A percentile compares a stretch with the other conserved stretches of the same genome.
These are phyloP conservation scores for Bergia puertoricense DNA, from an alignment of 92 coral and sea anemone genomes.

Conservation along the genomic window DNA sequence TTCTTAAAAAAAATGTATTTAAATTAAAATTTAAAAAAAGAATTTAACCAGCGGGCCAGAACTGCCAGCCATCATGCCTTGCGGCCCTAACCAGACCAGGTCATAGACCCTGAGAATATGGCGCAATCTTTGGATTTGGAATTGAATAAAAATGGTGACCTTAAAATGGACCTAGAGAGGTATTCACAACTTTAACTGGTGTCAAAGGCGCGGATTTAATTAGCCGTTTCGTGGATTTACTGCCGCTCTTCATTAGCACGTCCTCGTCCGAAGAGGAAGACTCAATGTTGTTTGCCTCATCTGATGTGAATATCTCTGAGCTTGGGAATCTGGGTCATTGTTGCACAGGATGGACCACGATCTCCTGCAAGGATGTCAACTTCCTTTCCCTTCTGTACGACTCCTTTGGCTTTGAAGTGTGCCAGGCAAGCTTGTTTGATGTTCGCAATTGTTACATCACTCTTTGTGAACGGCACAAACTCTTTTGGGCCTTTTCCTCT, in stretches of 20 bases:
- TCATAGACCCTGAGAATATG: no score
- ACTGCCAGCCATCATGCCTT: neutral
- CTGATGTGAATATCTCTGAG: slow-evolving; percentile 25
- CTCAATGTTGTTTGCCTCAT: slow-evolving; percentile 1
- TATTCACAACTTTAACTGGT: neutral
- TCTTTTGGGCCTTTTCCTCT: slow-evolving; percentile 50
- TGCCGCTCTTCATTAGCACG: no score
- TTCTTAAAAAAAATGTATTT: no score
- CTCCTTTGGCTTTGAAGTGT: slow-evolving; percentile 28
- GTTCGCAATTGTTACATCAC: slow-evolving; percentile 8
- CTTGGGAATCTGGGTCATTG: slow-evolving; percentile 31
- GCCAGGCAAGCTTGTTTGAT: slow-evolving; percentile 31
- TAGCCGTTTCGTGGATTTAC: neutral
- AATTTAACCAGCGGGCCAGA: no score
- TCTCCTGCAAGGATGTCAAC: slow-evolving; percentile 41
- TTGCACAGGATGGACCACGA: slow-evolving; percentile 36
- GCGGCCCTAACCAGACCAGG: no score
- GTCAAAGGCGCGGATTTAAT: slow-evolving; percentile 26
- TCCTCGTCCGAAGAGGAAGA: no score
- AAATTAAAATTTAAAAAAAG: no score
- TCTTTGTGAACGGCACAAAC: slow-evolving; percentile 44
- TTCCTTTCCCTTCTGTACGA: slow-evolving; percentile 30
- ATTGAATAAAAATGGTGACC: no score
- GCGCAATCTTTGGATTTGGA: no score
- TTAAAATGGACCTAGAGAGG: neutral